Base-by-base conservation (phyloP, 2,888 invertebrate species). In the Tetanocera ferruginea region DNA sequence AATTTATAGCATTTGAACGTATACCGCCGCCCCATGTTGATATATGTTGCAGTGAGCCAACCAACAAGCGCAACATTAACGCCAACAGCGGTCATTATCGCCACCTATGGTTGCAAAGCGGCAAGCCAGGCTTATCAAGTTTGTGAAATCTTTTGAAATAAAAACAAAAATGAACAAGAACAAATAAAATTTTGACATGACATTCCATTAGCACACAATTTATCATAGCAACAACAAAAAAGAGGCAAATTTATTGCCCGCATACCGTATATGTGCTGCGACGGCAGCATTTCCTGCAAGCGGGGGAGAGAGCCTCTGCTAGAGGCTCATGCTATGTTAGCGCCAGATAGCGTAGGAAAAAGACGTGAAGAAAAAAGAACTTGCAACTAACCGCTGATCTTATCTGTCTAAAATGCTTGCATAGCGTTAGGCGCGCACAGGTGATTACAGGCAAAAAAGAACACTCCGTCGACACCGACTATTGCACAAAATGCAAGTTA, bases 151-250 rank as follows among this genome's bases (percentile, higher is more conserved):
- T 37, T 19, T 17, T n/a, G 19, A 52, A 55, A 51, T n/a, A 28
- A 70, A 31, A 34, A 37, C 23, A 62, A 76, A 57, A 55, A 69
- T n/a, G 60, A 25, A 69, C 37, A 52, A 79, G 81, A 80, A 83
- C 80, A 84, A 84, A 84, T 85, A 85, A 84, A 81, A 85, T 83
- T 85, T 83, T 84, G 84, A 88, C 88, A 87, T 87, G 88, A 85
- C 88, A 88, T 87, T 87, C 87, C 88, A 87, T 87, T 87, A 88
- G 86, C 88, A 87, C 87, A 88, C 86, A 85, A 88, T 87, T 87
- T 87, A 87, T 88, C 88, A 87, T 76, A 82, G 72, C 74, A 69
- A 69, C 62, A 55, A n/a, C n/a, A 78, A 64, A 80, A 80, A 72
- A 14, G 14, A 25, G 60, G 25, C 17, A 49, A 60, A 72, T 60